Evolutionary conservation across 37 sponge, comb jelly and placozoan species (phyloP), one percentile per base, ranked within the genome.

Genomic region (Lycopodina hypogea): DNA sequence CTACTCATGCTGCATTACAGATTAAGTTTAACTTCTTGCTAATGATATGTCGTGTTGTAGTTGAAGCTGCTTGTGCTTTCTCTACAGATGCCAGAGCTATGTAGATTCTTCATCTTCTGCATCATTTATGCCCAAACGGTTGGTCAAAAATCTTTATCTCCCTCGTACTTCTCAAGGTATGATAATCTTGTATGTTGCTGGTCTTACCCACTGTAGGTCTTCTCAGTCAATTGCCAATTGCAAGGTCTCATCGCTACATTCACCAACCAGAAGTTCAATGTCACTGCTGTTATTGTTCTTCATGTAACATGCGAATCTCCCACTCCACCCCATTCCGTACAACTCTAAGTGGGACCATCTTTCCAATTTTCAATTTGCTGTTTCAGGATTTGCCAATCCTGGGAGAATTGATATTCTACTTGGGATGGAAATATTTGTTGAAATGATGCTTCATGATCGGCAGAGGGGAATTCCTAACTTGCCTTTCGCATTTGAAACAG

Each of bases 241-340:
- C n/a, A n/a, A n/a, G n/a, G n/a, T 83, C 1, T 76, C 77, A 15
- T 57, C 84, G 11, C 12, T 56, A 22, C 60, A 69, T n/a, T 69
- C 69, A 7, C 42, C 69, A 4, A 59, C 12, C 1, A 35, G 23
- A 68, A 76, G 42, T 23, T 69, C 59, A 38, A 68, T 12, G 84
- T 83, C 26, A 76, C 28, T 34, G 85, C 85, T 1, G 17, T 84
- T 32, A 42, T 84, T 24, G 72, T 84, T 12, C 78, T 72, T 8
- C 72, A 42, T 24, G 73, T 84, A 0, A 84, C 85, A 8, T 70
- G 85, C 42, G n/a, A 61, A 77, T 65, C 72, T 71, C 18, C 85
- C 85, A 23, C 9, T 42, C 30, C 39, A 70, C 48, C 72, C 85
- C 19, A 26, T 72, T 29, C 8, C 76, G 35, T 35, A 17, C 66